Conservation (phyloP, 1,140 invertebrate species). For the Brachionus calyciflorus region DNA sequence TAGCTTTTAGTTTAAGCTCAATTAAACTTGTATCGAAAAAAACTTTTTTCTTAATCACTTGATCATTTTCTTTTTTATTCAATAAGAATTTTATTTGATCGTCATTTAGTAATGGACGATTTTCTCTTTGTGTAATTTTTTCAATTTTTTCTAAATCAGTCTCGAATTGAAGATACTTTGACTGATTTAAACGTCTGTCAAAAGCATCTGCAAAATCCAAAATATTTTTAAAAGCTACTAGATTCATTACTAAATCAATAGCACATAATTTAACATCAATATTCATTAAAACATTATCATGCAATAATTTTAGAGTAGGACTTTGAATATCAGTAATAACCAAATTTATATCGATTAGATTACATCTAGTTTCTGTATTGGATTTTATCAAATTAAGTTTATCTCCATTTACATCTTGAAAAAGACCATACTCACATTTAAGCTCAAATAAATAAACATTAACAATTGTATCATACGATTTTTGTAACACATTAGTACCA, state of each 20-base stretch:
- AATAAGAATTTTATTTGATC: slow-evolving; percentile 15
- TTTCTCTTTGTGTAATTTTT: not conserved
- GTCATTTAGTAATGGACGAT: not conserved
- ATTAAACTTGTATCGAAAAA: not conserved
- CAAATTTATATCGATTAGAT: slow-evolving; percentile 10
- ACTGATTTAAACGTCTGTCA: not conserved
- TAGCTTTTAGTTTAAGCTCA: slow-evolving; percentile 10
- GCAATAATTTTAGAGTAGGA: slow-evolving; percentile 20
- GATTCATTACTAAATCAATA: slow-evolving; percentile 11
- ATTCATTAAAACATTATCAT: slow-evolving; percentile 18
- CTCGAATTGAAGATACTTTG: not conserved
- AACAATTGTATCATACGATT: slow-evolving; percentile 15
- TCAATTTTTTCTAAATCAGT: not conserved
- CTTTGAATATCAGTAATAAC: slow-evolving; percentile 8
- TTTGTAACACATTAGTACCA: not conserved
- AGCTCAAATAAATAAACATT: slow-evolving; percentile 15
- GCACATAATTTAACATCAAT: not conserved
- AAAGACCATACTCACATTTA: slow-evolving; percentile 38
- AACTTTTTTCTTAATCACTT: not conserved
- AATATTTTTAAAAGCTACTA: slow-evolving; percentile 35
- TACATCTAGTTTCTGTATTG: not conserved
- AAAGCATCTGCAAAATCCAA: not conserved
- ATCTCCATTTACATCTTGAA: slow-evolving; percentile 25
- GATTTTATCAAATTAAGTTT: slow-evolving; percentile 27
- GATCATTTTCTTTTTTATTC: not conserved